Percentiles rank a stretch among this genome's conserved stretches.
Evolutionary conservation across 2,113 vertebrate genomes (phyloP).

Genomic region (Leucosticte australis): DNA sequence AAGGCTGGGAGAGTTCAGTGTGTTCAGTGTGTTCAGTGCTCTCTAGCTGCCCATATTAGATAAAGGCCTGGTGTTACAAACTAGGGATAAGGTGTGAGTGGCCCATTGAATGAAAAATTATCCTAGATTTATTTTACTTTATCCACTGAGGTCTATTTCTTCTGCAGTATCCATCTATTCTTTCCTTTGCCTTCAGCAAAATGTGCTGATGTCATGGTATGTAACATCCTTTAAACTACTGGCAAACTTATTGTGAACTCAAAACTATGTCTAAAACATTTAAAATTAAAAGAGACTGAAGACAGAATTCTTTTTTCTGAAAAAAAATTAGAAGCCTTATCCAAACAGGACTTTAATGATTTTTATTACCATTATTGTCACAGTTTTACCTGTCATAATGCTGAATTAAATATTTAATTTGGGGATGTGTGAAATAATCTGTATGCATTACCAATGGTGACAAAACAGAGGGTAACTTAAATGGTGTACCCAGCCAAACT

Average conservation of each 20-base stretch:
- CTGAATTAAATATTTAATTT: background rate
- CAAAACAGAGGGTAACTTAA: background rate
- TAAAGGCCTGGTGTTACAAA: background rate
- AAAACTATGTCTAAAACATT: slow-evolving; percentile 37
- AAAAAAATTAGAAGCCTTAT: background rate
- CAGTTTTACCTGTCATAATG: background rate
- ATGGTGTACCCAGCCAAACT: background rate
- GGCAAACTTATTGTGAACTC: slow-evolving; percentile 5
- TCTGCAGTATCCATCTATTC: background rate
- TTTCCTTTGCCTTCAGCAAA: slow-evolving; percentile 28
- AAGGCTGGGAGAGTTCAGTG: background rate
- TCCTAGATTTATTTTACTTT: background rate
- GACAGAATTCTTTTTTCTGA: background rate
- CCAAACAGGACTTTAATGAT: background rate
- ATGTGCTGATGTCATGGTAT: background rate
- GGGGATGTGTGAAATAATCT: slow-evolving; percentile 3
- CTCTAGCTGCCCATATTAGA: background rate
- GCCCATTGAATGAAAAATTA: background rate
- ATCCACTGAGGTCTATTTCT: background rate
- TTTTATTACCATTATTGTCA: background rate
- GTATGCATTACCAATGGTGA: background rate
- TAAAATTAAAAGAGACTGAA: background rate
- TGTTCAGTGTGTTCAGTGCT: background rate
- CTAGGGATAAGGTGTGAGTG: background rate
- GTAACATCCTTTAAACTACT: slow-evolving; percentile 17